Conservation (phyloP, 2,797 vertebrate genomes). For the Pristis pectinata region DNA sequence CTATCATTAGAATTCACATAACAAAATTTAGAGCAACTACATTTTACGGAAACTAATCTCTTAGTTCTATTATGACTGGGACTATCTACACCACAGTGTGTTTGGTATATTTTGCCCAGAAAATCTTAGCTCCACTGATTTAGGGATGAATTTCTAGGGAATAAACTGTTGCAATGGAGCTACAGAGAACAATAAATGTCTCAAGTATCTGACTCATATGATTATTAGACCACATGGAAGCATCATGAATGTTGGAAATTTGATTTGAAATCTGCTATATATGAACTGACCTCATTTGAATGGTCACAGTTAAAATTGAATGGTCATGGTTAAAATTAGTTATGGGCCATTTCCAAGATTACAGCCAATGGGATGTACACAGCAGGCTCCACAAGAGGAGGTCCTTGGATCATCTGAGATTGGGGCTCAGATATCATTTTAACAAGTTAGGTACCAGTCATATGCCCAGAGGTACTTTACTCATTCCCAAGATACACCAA, state of each 20-base stretch:
- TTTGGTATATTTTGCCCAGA: too few relatives aligned
- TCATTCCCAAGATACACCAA: not conserved
- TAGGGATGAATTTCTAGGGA: too few relatives aligned
- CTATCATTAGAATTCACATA: not conserved
- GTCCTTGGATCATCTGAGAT: not conserved
- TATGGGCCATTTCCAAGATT: not conserved
- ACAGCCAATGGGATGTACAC: not conserved
- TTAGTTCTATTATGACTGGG: not conserved
- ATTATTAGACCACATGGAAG: not conserved
- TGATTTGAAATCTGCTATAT: not conserved
- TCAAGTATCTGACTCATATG: not conserved
- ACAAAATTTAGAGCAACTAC: not conserved
- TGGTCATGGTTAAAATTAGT: not conserved
- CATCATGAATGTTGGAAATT: not conserved
- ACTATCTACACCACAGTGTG: not conserved
- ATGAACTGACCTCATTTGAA: not conserved
- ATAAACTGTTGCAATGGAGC: too few relatives aligned
- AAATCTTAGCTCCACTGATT: too few relatives aligned
- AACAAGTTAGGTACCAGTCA: not conserved
- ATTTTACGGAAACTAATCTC: not conserved
- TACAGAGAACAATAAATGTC: not conserved
- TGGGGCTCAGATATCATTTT: not conserved
- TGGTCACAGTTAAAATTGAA: too few relatives aligned
- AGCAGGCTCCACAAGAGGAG: not conserved
- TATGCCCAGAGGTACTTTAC: not conserved